phyloP scores from a whole-genome alignment of 2,113 vertebrate species.

The Laticauda colubrina region DNA sequence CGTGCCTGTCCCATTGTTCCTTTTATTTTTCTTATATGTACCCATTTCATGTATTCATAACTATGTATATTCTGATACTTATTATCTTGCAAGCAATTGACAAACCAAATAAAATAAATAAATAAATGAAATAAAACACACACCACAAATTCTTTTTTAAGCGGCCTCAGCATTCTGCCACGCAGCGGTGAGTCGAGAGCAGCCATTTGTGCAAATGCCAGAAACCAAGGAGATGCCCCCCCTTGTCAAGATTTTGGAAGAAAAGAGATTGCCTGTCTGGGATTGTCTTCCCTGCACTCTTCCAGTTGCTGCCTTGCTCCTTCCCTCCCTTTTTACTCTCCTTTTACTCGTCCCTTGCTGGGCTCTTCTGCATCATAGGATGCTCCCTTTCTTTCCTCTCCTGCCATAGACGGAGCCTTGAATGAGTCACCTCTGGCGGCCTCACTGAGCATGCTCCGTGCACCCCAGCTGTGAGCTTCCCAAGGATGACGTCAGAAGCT shows the following conservation, averaged over 20 bases:
- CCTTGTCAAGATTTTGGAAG: constrained; percentile 11
- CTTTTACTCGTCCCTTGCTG: constrained; percentile 1
- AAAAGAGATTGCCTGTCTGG: fast-evolving
- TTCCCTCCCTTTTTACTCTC: background rate
- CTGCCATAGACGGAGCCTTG: constrained; percentile 65
- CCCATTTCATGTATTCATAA: too few relatives aligned
- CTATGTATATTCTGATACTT: too few relatives aligned
- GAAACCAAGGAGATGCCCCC: too few relatives aligned
- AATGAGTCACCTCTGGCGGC: background rate
- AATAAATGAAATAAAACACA: too few relatives aligned
- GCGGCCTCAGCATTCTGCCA: background rate
- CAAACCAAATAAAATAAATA: too few relatives aligned
- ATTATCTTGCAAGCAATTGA: too few relatives aligned
- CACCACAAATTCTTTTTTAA: background rate
- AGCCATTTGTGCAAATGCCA: background rate
- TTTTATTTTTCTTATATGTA: too few relatives aligned
- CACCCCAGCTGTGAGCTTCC: constrained; percentile 26
- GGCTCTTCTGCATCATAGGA: constrained; percentile 55
- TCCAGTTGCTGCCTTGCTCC: background rate
- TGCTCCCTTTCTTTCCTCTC: constrained; percentile 31
- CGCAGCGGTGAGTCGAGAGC: background rate
- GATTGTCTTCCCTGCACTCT: background rate
- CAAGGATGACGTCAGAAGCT: background rate
- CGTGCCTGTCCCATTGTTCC: too few relatives aligned
- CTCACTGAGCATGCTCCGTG: constrained; percentile 56